Percentiles rank a stretch among this genome's conserved stretches.
Evolutionary conservation across 2,797 vertebrate genomes (phyloP).

Genomic region (Sebastes minor): DNA sequence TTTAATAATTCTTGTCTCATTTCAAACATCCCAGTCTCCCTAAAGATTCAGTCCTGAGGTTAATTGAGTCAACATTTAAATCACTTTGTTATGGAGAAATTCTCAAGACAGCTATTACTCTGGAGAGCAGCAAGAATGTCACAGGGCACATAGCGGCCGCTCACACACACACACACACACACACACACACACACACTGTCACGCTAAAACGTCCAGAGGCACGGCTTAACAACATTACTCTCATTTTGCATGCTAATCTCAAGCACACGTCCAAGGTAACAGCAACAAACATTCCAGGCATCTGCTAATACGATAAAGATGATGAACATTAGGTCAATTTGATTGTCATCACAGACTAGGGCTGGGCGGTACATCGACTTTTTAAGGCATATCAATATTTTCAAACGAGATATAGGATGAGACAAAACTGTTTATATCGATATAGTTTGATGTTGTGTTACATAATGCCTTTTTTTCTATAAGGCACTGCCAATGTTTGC

Average conservation of each 20-base stretch:
- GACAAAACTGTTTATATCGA: too few species aligned
- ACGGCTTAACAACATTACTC: background rate
- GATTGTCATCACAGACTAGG: background rate
- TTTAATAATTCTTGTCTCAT: constrained; percentile 32
- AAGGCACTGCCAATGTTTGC: too few species aligned
- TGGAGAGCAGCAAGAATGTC: constrained; percentile 21
- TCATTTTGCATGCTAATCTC: background rate
- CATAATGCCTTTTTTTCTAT: too few species aligned
- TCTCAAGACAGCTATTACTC: constrained; percentile 16
- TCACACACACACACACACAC: background rate
- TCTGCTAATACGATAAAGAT: background rate
- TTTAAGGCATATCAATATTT: too few species aligned
- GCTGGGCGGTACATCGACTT: too few species aligned
- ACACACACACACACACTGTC: background rate
- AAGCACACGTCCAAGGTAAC: background rate
- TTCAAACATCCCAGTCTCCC: constrained; percentile 11
- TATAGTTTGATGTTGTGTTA: too few species aligned
- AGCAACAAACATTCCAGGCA: background rate
- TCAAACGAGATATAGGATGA: too few species aligned
- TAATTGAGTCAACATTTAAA: constrained; percentile 45
- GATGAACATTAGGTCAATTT: background rate
- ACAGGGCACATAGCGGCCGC: background rate
- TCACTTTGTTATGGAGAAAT: constrained; percentile 25
- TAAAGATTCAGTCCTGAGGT: background rate
- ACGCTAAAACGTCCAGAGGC: background rate